Conservation (phyloP, 2,888 invertebrate species). For the Trichopoda pennipes region DNA sequence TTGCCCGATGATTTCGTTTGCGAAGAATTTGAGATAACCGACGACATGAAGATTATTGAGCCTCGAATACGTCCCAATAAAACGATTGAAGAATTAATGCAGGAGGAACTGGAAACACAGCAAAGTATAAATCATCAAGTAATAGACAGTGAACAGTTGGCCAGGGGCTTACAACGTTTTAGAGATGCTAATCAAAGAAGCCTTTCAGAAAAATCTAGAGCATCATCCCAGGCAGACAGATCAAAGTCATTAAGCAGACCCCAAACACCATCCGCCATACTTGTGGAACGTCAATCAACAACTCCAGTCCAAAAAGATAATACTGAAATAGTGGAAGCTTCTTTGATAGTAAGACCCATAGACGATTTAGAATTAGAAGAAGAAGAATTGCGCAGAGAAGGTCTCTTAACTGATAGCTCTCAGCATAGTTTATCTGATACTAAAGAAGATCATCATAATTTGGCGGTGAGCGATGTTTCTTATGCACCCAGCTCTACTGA, state of each 20-base stretch:
- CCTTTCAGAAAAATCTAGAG: conserved; percentile 83
- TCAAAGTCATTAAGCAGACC: conserved; percentile 83
- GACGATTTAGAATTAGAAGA: conserved; percentile 82
- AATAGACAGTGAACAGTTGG: conserved; percentile 83
- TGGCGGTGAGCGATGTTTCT: conserved; percentile 74
- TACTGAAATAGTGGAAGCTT: conserved; percentile 85
- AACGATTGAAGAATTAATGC: conserved; percentile 79
- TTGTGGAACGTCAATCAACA: conserved; percentile 84
- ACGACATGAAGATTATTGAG: conserved; percentile 80
- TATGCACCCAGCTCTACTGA: conserved; percentile 76
- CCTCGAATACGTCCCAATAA: conserved; percentile 74
- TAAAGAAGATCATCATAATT: conserved; percentile 69
- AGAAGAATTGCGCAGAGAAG: conserved; percentile 76
- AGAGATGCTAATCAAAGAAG: conserved; percentile 83
- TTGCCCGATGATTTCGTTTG: conserved; percentile 89
- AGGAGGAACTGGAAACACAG: conserved; percentile 76
- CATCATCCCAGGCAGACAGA: conserved; percentile 83
- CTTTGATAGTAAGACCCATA: conserved; percentile 85
- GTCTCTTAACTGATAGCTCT: conserved; percentile 77
- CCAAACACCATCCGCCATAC: conserved; percentile 84
- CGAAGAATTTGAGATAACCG: conserved; percentile 82
- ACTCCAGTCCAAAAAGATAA: conserved; percentile 84
- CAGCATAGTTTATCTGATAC: conserved; percentile 78
- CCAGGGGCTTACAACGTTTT: conserved; percentile 82
- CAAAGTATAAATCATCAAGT: conserved; percentile 72